phyloP scores from a whole-genome alignment of 2,797 vertebrate species.

The Delichon dasypus region DNA sequence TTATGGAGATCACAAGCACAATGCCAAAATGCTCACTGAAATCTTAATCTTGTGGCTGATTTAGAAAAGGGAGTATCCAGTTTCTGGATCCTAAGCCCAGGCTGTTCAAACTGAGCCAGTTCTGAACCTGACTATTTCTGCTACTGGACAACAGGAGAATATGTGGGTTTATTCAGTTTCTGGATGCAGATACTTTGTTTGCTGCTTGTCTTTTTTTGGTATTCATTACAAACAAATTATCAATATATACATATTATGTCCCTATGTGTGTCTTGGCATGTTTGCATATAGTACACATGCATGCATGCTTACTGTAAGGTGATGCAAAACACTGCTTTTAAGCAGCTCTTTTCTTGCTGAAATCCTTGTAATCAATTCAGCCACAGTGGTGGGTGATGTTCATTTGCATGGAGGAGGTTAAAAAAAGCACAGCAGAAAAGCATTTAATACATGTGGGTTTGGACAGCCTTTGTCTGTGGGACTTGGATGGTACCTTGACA shows the following conservation, averaged over 20 bases:
- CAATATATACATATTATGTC: background rate
- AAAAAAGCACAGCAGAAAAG: background rate
- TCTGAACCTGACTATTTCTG: background rate
- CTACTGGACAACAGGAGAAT: background rate
- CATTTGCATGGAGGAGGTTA: rapidly evolving
- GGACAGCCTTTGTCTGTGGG: background rate
- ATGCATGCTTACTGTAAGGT: background rate
- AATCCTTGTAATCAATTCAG: background rate
- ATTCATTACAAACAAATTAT: background rate
- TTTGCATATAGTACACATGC: background rate
- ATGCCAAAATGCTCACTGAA: background rate
- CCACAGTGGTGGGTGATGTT: background rate
- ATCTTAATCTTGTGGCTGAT: background rate
- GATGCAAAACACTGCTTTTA: background rate
- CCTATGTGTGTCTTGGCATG: background rate
- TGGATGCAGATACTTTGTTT: background rate
- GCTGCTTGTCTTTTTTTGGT: background rate
- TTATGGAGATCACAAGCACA: background rate
- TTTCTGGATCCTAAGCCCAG: background rate
- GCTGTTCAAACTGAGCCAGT: background rate
- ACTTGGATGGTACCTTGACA: background rate
- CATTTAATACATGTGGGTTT: background rate
- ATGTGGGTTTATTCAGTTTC: background rate
- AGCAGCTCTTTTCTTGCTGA: background rate
- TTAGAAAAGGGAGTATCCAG: background rate